A percentile compares a stretch with the other conserved stretches of the same genome.
Evolutionary conservation across 2,888 invertebrate genomes (phyloP).

Genomic region (Holacanthella duospinosa): DNA sequence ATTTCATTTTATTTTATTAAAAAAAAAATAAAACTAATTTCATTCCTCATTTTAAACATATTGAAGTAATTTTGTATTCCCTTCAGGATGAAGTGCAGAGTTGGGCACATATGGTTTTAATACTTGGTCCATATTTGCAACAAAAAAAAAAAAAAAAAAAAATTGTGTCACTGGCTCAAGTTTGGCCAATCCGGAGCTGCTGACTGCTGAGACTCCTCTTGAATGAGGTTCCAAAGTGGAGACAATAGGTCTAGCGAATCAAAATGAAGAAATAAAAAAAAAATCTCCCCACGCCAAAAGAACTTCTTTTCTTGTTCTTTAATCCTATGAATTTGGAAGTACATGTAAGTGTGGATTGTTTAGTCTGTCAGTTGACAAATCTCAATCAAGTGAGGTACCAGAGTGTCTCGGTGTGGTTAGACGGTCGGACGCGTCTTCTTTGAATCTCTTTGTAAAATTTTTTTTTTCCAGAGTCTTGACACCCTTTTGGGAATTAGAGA

Average conservation of each 20-base stretch:
- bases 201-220: not conserved
- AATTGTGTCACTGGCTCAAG: too few relatives aligned
- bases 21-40: too few relatives aligned
- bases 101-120: too few relatives aligned
- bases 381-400: slow-evolving; percentile 12
- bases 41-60: too few relatives aligned
- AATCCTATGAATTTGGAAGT: not conserved
- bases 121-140: too few relatives aligned
- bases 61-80: too few relatives aligned
- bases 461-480: not conserved
- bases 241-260: not conserved
- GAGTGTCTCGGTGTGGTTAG: not conserved
- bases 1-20: too few relatives aligned
- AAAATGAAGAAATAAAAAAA: not conserved
- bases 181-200: too few relatives aligned
- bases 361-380: slow-evolving; percentile 14
- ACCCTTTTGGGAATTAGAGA: not conserved
- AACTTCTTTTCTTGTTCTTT: slow-evolving; percentile 1
- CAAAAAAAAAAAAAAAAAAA: too few relatives aligned
- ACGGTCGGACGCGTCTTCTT: not conserved
- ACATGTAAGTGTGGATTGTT: slow-evolving; percentile 8
- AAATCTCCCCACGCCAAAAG: not conserved
- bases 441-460: not conserved
- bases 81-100: too few relatives aligned
- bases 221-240: not conserved